phyloP scores from a whole-genome alignment of 2,113 vertebrate genomes.

The Bambusicola thoracicus region DNA sequence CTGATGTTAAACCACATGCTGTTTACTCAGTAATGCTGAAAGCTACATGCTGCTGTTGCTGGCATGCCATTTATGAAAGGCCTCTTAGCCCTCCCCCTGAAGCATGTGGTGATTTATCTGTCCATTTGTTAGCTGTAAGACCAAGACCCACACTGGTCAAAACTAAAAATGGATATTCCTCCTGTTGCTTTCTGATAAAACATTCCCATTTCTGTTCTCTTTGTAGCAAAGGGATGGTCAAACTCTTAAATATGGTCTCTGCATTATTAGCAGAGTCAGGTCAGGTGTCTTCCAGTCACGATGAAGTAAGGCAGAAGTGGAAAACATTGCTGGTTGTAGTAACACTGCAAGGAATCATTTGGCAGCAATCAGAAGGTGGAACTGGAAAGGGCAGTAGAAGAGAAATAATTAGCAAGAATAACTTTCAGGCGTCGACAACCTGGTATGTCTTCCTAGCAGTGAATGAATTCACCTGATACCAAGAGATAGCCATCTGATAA shows the following conservation, averaged over 20 bases:
- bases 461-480: slow-evolving; percentile 39
- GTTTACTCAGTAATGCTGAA: not conserved
- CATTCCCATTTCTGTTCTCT: not conserved
- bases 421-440: slow-evolving; percentile 33
- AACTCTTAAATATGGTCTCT: not conserved
- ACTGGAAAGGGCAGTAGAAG: not conserved
- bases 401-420: slow-evolving; percentile 58
- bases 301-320: not conserved
- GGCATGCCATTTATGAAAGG: slow-evolving; percentile 4
- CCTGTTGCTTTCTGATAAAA: not conserved
- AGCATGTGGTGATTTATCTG: slow-evolving; percentile 18
- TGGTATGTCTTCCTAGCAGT: not conserved
- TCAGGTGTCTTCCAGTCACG: not conserved
- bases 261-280: not conserved
- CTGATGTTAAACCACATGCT: not conserved
- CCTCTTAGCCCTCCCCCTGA: slow-evolving; percentile 13
- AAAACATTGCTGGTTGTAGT: not conserved
- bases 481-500: slow-evolving; percentile 58
- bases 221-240: not conserved
- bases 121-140: not conserved
- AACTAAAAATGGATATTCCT: not conserved
- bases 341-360: not conserved
- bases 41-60: slow-evolving; percentile 10
- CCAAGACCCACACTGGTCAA: not conserved
- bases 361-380: not conserved